Percentiles rank a stretch among this genome's conserved stretches.
Conservation (phyloP, 2,113 vertebrate species). For the Apodemus sylvaticus region DNA sequence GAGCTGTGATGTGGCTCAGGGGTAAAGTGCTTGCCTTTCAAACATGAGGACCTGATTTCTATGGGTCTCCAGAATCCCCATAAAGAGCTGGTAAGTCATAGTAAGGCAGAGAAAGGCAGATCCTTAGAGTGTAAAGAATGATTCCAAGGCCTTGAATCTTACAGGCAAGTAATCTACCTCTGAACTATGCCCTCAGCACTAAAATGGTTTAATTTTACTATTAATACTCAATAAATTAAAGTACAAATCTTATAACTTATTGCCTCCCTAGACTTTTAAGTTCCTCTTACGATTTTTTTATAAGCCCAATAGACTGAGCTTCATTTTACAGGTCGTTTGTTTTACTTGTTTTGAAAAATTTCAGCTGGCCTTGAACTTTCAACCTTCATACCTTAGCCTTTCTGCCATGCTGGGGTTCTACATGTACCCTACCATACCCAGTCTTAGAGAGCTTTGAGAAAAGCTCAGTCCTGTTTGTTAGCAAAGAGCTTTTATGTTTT, state of each 20-base stretch:
- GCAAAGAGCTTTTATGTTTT: conserved; percentile 4
- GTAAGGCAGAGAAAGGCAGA: neutral
- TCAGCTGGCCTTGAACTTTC: neutral
- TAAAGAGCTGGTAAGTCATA: neutral
- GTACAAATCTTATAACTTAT: neutral
- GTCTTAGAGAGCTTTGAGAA: neutral
- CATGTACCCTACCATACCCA: neutral
- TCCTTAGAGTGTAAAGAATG: no score
- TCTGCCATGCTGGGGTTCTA: neutral
- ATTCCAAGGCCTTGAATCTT: neutral
- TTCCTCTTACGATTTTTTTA: neutral
- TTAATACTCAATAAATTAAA: neutral
- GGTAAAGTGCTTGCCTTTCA: neutral
- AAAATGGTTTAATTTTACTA: neutral
- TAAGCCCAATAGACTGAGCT: neutral
- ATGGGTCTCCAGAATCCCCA: neutral
- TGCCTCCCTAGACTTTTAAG: neutral
- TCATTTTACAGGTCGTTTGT: neutral
- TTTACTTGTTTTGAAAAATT: neutral
- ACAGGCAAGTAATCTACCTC: no score
- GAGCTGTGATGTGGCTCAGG: neutral
- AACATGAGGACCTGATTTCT: neutral
- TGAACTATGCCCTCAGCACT: neutral
- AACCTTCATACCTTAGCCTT: neutral
- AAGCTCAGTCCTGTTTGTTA: conserved; percentile 4